Evolutionary conservation across 1,140 invertebrate genomes (phyloP).

Genomic region (Rhopalosiphum maidis): DNA sequence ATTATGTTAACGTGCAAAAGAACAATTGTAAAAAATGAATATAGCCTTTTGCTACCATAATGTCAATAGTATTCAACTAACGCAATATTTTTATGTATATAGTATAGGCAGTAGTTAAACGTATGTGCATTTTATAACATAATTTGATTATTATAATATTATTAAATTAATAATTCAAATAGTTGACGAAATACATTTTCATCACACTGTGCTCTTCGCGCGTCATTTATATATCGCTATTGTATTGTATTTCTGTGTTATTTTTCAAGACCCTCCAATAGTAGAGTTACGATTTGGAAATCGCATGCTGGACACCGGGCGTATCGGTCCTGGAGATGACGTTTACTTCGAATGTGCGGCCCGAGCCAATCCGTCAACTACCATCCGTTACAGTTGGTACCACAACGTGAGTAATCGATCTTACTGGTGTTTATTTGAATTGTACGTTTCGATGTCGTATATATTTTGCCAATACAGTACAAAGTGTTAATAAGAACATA

Average conservation of each 20-base stretch:
- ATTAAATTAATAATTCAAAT: too few relatives aligned
- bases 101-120: background rate
- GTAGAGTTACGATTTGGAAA: constrained; percentile 33
- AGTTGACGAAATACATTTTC: too few relatives aligned
- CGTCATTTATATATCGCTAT: background rate
- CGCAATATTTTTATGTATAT: background rate
- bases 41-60: background rate
- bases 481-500: background rate
- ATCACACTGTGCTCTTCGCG: background rate
- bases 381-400: constrained; percentile 82
- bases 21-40: background rate
- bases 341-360: constrained; percentile 70
- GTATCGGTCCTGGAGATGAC: constrained; percentile 67
- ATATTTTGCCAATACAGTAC: background rate
- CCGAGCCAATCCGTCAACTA: constrained; percentile 76
- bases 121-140: background rate
- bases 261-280: constrained; percentile 28
- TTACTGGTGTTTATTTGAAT: background rate
- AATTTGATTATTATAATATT: too few relatives aligned
- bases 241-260: background rate
- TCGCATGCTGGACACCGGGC: constrained; percentile 24
- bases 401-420: constrained; percentile 75
- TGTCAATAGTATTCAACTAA: background rate
- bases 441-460: background rate
- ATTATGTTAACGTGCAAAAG: constrained; percentile 1